Base-by-base conservation (phyloP, 2,797 vertebrate species). In the Yasuhikotakia modesta region DNA sequence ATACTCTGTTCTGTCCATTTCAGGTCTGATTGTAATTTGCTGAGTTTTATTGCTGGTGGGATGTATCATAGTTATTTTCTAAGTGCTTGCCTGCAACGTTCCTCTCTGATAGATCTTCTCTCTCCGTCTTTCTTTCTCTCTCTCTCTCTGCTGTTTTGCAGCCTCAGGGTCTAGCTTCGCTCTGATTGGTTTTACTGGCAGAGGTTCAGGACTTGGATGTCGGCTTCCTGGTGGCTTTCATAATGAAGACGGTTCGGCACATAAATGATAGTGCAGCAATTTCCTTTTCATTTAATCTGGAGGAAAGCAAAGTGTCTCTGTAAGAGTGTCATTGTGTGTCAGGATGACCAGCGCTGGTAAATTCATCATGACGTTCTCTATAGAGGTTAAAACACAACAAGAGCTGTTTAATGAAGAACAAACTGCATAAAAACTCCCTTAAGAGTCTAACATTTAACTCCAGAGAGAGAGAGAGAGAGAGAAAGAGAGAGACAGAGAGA, bases 141-240 rank as follows among this genome's bases (percentile, higher is more conserved):
- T 65, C 35, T 65, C 61, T 68, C 45, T 71, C 22, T 67, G 45
- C 30, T 24, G 35, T 64, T 65, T 66, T 76, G 53, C 58, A 72
- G 79, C 81, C 73, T 30, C 58, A 73, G 81, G 79, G 58, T 35
- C 45, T 39, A 27, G 85, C 85, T 81, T 82, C 1, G 86, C 89
- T 90, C 90, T 86, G 89, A 89, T 89, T 87, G 88, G 85, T 85
- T 90, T 88, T 87, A 87, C 85, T 91, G 89, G 87, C 88, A 83
- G 87, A 7, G 8, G 78, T 86, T 89, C 84, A 86, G 83, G 64
- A 70, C 79, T 79, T 73, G 85, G 85, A 89, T 85, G 86, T 84
- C 53, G 70, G 77, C 55, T 85, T 87, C 79, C 86, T 7, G 77
- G 81, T 87, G 87, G 84, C 69, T 82, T 79, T 83, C 85, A 81